Conservation (phyloP, 2,113 vertebrate genomes). For the Chloebia gouldiae region DNA sequence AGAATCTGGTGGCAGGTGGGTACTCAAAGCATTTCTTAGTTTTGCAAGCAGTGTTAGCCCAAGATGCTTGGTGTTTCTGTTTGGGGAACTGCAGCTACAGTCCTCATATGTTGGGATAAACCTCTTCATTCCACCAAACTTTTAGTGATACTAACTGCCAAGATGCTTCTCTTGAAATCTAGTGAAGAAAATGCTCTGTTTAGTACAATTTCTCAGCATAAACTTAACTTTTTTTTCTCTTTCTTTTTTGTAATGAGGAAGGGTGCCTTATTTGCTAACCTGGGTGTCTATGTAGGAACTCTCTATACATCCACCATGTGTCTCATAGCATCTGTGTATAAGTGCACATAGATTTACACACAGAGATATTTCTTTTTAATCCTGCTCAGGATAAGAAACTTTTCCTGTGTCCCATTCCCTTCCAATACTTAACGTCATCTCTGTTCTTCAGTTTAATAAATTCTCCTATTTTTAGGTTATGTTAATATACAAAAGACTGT, state of each 20-base stretch:
- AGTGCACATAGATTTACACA: background rate
- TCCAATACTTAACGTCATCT: background rate
- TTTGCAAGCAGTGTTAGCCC: background rate
- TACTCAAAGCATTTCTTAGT: background rate
- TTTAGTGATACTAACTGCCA: background rate
- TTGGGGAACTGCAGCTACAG: background rate
- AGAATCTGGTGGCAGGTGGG: background rate
- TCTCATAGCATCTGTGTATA: background rate
- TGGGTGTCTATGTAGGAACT: background rate
- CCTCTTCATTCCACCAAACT: background rate
- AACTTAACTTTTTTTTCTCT: background rate
- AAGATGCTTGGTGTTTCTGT: accelerated
- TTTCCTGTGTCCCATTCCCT: background rate
- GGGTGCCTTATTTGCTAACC: background rate
- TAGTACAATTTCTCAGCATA: background rate
- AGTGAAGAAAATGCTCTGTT: background rate
- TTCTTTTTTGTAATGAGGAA: background rate
- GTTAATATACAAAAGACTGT: background rate
- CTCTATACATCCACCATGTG: background rate
- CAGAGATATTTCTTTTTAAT: background rate
- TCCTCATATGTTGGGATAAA: background rate
- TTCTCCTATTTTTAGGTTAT: background rate
- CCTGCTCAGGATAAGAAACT: background rate
- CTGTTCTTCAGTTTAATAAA: background rate
- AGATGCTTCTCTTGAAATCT: background rate